Evolutionary conservation across 92 coral and sea anemone genomes (phyloP).

Genomic region (Desmophyllum pertusum): DNA sequence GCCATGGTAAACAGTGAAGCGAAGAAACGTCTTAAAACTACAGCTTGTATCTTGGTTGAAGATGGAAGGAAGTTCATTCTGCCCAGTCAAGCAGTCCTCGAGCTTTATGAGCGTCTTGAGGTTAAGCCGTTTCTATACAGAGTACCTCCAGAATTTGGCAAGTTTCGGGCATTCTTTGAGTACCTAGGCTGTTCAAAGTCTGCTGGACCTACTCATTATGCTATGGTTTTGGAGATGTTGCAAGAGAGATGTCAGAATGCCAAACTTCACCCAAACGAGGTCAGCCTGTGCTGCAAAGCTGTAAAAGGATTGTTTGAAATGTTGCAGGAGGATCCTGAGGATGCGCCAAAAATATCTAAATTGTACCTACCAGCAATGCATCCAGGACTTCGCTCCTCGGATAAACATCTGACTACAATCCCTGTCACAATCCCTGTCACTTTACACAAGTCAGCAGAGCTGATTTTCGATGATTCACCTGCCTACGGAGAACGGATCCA

Average conservation of each 20-base stretch:
- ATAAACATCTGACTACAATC: neutral
- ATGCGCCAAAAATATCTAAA: neutral
- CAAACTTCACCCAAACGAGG: conserved; percentile 49
- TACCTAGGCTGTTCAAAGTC: conserved; percentile 40
- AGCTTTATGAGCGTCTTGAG: conserved; percentile 39
- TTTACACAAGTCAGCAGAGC: conserved; percentile 39
- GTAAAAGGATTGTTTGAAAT: conserved; percentile 46
- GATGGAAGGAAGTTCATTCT: conserved; percentile 49
- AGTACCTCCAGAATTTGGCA: conserved; percentile 35
- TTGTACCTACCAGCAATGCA: conserved; percentile 44
- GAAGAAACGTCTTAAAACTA: too few species aligned
- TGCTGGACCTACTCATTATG: conserved; percentile 49
- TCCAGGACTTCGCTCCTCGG: neutral
- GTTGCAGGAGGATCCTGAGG: conserved; percentile 6
- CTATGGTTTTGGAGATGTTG: conserved; percentile 50
- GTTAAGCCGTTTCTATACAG: conserved; percentile 70
- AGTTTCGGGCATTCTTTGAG: too few species aligned
- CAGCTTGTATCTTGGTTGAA: too few species aligned
- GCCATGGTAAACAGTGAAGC: too few species aligned
- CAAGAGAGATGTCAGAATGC: neutral
- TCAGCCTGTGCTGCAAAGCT: conserved; percentile 21
- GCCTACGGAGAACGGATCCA: conserved; percentile 54
- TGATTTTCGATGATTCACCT: conserved; percentile 66
- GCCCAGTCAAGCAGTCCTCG: conserved; percentile 62
- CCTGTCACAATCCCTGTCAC: conserved; percentile 7